Conservation (phyloP, 2,797 vertebrate species). For the Amazona ochrocephala region DNA sequence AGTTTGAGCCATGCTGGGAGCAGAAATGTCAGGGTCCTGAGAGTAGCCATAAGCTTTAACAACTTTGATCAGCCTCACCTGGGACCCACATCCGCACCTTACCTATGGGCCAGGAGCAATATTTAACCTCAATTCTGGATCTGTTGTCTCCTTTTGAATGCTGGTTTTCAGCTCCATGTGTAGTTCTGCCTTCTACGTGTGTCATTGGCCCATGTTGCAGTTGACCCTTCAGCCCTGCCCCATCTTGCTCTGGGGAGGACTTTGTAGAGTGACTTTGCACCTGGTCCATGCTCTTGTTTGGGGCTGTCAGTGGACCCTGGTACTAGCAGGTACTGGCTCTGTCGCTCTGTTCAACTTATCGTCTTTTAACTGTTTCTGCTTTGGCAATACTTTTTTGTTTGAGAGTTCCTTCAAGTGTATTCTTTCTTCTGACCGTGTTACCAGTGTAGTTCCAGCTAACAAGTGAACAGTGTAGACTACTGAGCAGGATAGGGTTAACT, state of each 20-base stretch:
- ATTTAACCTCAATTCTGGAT: not conserved
- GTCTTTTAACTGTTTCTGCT: not conserved
- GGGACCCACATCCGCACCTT: not conserved
- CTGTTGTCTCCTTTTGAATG: rapidly evolving
- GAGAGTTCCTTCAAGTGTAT: not conserved
- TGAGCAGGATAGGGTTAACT: not conserved
- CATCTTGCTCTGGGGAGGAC: rapidly evolving
- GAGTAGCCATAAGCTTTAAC: not conserved
- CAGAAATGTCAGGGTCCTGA: not conserved
- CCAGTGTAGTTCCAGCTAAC: not conserved
- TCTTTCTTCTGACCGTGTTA: not conserved
- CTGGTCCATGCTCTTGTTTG: not conserved
- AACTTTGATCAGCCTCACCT: not conserved
- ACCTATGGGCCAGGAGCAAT: not conserved
- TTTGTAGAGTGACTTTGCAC: rapidly evolving
- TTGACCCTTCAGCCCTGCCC: not conserved
- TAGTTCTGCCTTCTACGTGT: not conserved
- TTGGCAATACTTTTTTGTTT: not conserved
- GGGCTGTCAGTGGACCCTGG: not conserved
- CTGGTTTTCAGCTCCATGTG: rapidly evolving
- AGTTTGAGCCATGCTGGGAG: not conserved
- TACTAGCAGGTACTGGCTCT: not conserved
- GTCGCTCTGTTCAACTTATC: not conserved
- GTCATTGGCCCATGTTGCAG: rapidly evolving
- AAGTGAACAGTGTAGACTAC: not conserved